Percentiles rank a stretch among this genome's conserved stretches.
Conservation (phyloP, 2,113 vertebrate genomes). For the Opisthocomus hoazin region DNA sequence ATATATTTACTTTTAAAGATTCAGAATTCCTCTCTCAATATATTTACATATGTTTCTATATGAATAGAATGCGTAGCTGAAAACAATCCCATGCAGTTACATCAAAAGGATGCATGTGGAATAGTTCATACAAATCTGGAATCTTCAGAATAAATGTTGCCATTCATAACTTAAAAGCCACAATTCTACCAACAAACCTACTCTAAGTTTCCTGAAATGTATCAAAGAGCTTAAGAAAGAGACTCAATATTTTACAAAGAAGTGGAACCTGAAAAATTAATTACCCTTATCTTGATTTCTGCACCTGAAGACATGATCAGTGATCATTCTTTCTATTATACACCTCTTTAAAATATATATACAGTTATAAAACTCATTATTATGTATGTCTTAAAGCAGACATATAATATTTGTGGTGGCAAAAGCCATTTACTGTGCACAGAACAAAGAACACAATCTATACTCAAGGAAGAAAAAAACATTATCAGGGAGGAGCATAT, state of each 20-base stretch:
- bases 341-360: not conserved
- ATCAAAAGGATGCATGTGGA: not conserved
- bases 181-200: not conserved
- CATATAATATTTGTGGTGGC: not conserved
- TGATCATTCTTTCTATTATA: not conserved
- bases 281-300: slow-evolving; percentile 1
- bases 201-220: not conserved
- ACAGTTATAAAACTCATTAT: not conserved
- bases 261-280: not conserved
- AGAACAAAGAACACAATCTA: not conserved
- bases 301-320: not conserved
- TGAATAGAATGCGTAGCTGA: not conserved
- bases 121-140: not conserved
- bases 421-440: not conserved
- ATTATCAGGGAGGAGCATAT: not conserved
- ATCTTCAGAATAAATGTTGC: not conserved
- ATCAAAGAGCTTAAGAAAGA: not conserved
- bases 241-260: not conserved
- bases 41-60: slow-evolving; percentile 48
- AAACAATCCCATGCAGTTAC: not conserved
- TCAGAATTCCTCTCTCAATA: slow-evolving; percentile 36
- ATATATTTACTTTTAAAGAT: slow-evolving; percentile 37
- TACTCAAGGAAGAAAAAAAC: not conserved
- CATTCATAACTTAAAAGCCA: not conserved
- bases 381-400: not conserved